phyloP scores from a whole-genome alignment of 2,113 vertebrate species.

The Python bivittatus region DNA sequence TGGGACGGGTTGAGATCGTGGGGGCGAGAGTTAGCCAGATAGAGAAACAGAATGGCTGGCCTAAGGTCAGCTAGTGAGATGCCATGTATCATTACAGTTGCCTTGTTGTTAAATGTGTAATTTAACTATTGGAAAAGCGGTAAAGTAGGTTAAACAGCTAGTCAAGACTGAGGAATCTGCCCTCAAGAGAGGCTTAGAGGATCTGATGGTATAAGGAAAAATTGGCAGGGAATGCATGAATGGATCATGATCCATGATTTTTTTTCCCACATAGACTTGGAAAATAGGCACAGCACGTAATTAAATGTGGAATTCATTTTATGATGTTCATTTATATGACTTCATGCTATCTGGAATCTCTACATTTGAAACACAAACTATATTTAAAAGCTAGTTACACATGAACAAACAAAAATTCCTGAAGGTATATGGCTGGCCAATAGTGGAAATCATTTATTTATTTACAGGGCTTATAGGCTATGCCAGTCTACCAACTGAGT shows the following conservation, averaged over 20 bases:
- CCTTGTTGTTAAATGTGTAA: background rate
- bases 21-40: no score
- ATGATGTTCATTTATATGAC: no score
- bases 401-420: background rate
- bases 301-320: no score
- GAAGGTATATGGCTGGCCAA: background rate
- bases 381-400: background rate
- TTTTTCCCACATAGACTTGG: no score
- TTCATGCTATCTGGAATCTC: background rate
- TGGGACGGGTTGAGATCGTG: no score
- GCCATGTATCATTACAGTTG: background rate
- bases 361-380: background rate
- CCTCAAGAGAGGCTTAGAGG: background rate
- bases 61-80: no score
- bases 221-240: no score
- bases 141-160: background rate
- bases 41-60: background rate
- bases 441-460: no score
- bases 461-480: no score
- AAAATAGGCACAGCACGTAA: no score
- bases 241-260: no score
- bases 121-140: background rate
- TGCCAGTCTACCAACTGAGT: no score
- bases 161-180: background rate
- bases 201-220: background rate